Evolutionary conservation across 2,888 invertebrate genomes (phyloP).

Genomic region (Ellobium chinense): DNA sequence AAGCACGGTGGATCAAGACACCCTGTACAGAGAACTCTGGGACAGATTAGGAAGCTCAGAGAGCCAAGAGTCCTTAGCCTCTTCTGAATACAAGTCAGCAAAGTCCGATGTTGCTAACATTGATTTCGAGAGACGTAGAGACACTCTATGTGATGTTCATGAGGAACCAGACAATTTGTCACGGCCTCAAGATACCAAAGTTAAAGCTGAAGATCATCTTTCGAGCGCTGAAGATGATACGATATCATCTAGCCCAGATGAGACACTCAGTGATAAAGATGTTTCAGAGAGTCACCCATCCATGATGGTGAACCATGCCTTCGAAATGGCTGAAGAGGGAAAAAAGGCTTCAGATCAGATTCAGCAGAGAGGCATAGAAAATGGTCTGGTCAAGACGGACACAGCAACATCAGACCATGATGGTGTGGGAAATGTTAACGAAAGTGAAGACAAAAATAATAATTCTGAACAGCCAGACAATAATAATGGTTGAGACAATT

Average conservation of each 20-base stretch:
- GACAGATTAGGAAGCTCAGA: background rate
- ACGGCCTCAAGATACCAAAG: no score
- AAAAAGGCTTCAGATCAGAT: no score
- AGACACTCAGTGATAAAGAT: no score
- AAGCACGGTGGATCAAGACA: background rate
- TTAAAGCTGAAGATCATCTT: no score
- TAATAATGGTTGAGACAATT: background rate
- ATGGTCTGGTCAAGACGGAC: background rate
- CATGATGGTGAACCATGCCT: no score
- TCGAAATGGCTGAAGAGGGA: no score
- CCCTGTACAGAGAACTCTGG: background rate
- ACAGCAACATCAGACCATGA: background rate
- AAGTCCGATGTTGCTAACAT: background rate
- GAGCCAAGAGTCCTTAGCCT: background rate
- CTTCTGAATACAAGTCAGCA: background rate
- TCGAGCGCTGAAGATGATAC: no score
- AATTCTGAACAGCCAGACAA: background rate
- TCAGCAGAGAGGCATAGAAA: no score
- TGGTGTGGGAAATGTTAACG: background rate
- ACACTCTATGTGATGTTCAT: slow-evolving; percentile 24
- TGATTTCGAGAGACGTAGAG: background rate
- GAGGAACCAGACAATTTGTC: slow-evolving; percentile 9
- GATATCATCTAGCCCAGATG: no score
- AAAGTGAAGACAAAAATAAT: background rate
- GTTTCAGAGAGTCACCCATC: no score